Conservation (phyloP, 2,888 invertebrate species). For the Hecatera dysodea region DNA sequence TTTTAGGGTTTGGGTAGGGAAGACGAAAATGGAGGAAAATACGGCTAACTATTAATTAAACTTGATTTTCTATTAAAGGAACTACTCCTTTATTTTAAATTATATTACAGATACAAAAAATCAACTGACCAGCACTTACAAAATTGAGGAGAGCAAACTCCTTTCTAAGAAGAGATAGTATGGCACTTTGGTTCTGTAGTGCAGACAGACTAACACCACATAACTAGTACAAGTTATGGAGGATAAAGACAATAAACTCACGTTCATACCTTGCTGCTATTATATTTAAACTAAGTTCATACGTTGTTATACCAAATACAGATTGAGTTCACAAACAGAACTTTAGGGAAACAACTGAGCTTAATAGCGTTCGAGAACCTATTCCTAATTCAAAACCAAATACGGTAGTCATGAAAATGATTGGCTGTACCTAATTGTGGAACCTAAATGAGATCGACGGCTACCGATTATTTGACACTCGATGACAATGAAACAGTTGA, state of each 20-base stretch:
- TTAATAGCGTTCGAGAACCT: slow-evolving; percentile 18
- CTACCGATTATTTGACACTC: slow-evolving; percentile 15
- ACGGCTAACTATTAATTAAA: background rate
- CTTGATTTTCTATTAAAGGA: background rate
- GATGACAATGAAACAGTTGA: slow-evolving; percentile 10
- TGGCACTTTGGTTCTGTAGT: slow-evolving; percentile 7
- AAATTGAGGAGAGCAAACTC: background rate
- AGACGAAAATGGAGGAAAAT: background rate
- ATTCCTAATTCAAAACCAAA: slow-evolving; percentile 36
- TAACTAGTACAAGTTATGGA: slow-evolving; percentile 6
- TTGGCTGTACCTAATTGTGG: slow-evolving; percentile 23
- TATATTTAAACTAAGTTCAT: slow-evolving; percentile 8
- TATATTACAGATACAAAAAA: background rate
- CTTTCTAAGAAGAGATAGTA: background rate
- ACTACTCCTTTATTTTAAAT: background rate
- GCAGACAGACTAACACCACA: slow-evolving; percentile 8
- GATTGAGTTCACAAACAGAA: slow-evolving; percentile 13
- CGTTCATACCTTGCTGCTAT: background rate
- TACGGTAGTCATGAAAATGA: slow-evolving; percentile 15
- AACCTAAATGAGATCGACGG: slow-evolving; percentile 26
- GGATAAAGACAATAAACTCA: slow-evolving; percentile 6
- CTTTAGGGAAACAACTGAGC: background rate
- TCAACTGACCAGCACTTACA: background rate
- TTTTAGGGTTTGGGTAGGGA: background rate
- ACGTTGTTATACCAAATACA: background rate